Evolutionary conservation across 2,797 vertebrate species (phyloP).

Genomic region (Falco biarmicus): DNA sequence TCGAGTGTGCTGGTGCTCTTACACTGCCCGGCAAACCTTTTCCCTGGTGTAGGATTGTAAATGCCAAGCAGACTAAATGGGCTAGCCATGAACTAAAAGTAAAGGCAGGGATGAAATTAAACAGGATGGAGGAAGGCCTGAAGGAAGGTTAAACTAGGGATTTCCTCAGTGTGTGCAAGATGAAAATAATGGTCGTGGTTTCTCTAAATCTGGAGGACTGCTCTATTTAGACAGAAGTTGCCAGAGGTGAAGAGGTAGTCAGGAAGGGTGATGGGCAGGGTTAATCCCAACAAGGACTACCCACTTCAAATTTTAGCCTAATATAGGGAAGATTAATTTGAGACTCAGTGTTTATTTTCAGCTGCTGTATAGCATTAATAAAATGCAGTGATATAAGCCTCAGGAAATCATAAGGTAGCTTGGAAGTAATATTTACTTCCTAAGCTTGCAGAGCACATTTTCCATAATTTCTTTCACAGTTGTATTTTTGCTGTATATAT

Average conservation of each 20-base stretch:
- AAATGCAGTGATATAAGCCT: not conserved
- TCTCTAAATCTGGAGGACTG: not conserved
- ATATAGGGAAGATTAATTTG: not conserved
- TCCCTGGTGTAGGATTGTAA: not conserved
- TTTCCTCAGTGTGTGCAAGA: not conserved
- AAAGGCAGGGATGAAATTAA: not conserved
- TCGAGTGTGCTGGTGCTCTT: not conserved
- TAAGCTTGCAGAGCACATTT: not conserved
- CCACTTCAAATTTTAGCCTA: not conserved
- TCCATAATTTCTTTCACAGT: not conserved
- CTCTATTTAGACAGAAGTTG: not conserved
- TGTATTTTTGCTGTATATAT: not conserved
- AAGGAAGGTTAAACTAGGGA: not conserved
- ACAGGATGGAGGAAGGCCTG: not conserved
- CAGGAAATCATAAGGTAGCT: not conserved
- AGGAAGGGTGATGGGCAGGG: not conserved
- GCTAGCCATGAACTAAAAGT: not conserved
- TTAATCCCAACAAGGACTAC: not conserved
- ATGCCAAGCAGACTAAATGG: not conserved
- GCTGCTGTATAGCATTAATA: not conserved
- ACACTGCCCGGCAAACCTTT: not conserved
- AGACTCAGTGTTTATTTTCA: not conserved
- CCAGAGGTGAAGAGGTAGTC: not conserved
- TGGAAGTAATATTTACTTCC: not conserved
- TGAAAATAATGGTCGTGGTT: not conserved